These are phyloP conservation scores for Aphis craccivora DNA, from an alignment of 1,140 invertebrate species.

Conservation along the genomic window DNA sequence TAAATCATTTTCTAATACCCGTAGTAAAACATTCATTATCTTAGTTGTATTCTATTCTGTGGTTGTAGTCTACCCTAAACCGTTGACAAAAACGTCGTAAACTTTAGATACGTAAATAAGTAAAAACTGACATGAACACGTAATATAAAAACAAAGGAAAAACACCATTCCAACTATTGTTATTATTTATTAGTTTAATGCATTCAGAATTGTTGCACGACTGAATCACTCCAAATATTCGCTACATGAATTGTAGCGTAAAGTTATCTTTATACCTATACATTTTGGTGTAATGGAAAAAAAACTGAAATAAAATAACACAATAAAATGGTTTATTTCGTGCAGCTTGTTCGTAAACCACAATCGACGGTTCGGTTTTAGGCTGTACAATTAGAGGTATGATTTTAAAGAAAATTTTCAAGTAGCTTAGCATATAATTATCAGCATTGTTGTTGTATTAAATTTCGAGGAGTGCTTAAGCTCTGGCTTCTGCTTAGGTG, in stretches of 20 bases:
- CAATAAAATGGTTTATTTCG: not conserved
- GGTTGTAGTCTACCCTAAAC: not conserved
- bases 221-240: not conserved
- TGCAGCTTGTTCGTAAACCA: not conserved
- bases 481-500: not conserved
- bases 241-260: not conserved
- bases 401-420: not conserved
- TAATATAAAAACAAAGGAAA: not conserved
- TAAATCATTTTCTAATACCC: not conserved
- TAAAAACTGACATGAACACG: not conserved
- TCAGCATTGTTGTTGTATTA: not conserved
- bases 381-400: too few species aligned
- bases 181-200: not conserved
- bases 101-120: not conserved
- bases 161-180: not conserved
- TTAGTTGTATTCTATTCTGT: not conserved
- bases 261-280: not conserved
- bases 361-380: not conserved
- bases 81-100: not conserved
- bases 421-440: not conserved
- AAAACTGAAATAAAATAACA: not conserved
- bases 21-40: not conserved
- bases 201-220: not conserved
- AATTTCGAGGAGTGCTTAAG: not conserved
- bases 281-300: not conserved